Evolutionary conservation across 2,888 invertebrate genomes (phyloP).

Genomic region (Sminthurides aquaticus): DNA sequence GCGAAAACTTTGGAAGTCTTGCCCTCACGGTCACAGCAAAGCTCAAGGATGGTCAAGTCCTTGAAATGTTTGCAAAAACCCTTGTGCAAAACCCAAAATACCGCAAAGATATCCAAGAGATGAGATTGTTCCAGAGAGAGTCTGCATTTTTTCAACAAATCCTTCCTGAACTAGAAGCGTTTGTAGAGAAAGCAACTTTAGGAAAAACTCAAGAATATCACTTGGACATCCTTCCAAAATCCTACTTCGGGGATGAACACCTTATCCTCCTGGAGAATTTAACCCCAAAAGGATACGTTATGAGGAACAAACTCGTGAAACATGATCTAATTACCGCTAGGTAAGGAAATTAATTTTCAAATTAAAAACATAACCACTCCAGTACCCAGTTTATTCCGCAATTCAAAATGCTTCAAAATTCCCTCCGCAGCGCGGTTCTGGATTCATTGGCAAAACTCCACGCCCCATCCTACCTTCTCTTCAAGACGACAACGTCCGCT

Average conservation of each 20-base stretch:
- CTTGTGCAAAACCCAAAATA: neutral
- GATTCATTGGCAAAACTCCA: constrained; percentile 17
- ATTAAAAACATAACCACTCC: too few species aligned
- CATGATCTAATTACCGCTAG: constrained; percentile 8
- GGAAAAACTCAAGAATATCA: neutral
- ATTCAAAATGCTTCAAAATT: too few species aligned
- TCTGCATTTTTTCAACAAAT: neutral
- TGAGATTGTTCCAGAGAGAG: constrained; percentile 4
- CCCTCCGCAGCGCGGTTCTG: constrained; percentile 3
- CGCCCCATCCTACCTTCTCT: constrained; percentile 6
- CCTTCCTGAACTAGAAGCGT: neutral
- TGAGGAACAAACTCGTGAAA: constrained; percentile 9
- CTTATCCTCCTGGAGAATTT: constrained; percentile 15
- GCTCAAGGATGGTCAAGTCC: neutral
- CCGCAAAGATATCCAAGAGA: neutral
- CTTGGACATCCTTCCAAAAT: constrained; percentile 7
- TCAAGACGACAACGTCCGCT: neutral
- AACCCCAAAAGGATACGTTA: constrained; percentile 1
- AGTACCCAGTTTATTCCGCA: too few species aligned
- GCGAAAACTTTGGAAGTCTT: constrained; percentile 18
- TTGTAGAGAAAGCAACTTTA: neutral
- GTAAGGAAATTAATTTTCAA: constrained; percentile 1
- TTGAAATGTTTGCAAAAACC: constrained; percentile 11
- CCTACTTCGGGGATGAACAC: constrained; percentile 6
- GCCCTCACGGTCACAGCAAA: constrained; percentile 12